Conservation (phyloP, 2,888 invertebrate genomes). For the Cinara cedri region DNA sequence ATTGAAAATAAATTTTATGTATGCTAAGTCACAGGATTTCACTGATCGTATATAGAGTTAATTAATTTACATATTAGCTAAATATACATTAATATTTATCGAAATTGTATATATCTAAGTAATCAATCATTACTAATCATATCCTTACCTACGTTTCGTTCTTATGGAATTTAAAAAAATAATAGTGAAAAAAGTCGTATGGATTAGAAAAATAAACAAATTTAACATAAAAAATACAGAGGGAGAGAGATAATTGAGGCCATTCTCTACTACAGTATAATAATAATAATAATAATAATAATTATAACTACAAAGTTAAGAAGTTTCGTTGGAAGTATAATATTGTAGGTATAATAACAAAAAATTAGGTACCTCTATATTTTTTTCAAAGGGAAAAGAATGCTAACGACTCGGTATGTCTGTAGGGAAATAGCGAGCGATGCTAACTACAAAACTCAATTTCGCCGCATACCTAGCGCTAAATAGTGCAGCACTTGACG, state of each 20-base stretch:
- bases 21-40: no score
- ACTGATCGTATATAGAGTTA: no score
- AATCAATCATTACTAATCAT: no score
- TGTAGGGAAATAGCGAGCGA: not conserved
- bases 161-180: not conserved
- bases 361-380: not conserved
- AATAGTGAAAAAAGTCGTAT: not conserved
- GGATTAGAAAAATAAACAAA: not conserved
- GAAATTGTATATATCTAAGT: no score
- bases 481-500: not conserved
- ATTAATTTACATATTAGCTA: no score
- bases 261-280: no score
- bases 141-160: no score
- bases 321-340: not conserved
- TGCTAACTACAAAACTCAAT: constrained; percentile 16
- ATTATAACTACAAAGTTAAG: not conserved
- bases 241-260: no score
- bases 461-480: not conserved
- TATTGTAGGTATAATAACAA: not conserved
- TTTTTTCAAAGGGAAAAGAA: not conserved
- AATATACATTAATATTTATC: no score
- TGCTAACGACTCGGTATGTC: not conserved
- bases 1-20: no score
- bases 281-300: not conserved
- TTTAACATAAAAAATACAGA: no score